These are phyloP conservation scores for Rhadina sibilatrix DNA, from an alignment of 2,113 vertebrate genomes.

Conservation along the genomic window DNA sequence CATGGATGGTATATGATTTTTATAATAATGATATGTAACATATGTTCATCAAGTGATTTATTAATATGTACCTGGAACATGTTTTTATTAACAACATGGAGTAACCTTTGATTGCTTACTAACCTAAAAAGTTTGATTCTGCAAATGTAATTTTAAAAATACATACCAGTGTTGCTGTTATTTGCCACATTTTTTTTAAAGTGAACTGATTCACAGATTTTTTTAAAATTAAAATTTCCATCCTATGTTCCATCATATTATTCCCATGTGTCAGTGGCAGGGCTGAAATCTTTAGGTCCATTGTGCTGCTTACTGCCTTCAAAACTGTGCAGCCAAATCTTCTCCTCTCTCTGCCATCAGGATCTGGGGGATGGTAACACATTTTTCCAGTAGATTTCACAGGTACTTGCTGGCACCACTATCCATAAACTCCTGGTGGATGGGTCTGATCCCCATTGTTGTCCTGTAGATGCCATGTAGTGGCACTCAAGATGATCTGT, in stretches of 20 bases:
- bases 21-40: neutral
- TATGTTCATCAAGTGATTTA: neutral
- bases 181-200: neutral
- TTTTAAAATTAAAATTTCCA: neutral
- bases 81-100: neutral
- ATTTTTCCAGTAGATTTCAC: neutral
- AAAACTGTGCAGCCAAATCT: neutral
- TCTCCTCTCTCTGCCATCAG: neutral
- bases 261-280: neutral
- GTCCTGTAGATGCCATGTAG: neutral
- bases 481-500: neutral
- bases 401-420: neutral
- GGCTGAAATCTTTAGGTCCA: neutral
- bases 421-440: neutral
- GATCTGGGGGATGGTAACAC: neutral
- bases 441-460: neutral
- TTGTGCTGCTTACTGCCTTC: neutral
- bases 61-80: neutral
- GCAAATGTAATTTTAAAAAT: neutral
- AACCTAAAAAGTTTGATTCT: neutral
- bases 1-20: neutral
- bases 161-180: neutral
- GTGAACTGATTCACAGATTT: neutral
- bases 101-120: neutral
- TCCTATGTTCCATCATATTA: neutral